phyloP scores from a whole-genome alignment of 2,797 vertebrate genomes.

The Gobionotothen gibberifrons region DNA sequence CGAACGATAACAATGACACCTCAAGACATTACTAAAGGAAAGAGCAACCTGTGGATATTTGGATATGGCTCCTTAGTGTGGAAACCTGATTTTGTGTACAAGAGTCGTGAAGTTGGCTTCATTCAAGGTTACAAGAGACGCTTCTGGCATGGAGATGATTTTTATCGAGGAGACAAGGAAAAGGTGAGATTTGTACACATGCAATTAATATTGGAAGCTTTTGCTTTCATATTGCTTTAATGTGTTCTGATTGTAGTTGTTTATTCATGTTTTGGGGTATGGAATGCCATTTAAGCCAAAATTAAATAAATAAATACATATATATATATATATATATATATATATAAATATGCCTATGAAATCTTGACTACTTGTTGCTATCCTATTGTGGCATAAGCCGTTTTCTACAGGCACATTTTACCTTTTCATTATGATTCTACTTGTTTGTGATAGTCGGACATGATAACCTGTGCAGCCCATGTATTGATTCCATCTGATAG shows the following conservation, averaged over 20 bases:
- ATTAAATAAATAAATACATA: no score
- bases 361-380: no score
- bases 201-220: neutral
- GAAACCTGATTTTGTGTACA: slow-evolving; percentile 92
- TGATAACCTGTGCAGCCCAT: no score
- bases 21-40: slow-evolving; percentile 68
- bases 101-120: slow-evolving; percentile 88
- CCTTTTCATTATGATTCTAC: no score
- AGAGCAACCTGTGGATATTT: slow-evolving; percentile 89
- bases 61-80: slow-evolving; percentile 96
- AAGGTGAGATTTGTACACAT: slow-evolving; percentile 81
- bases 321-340: no score
- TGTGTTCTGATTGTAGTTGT: neutral
- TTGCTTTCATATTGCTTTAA: neutral
- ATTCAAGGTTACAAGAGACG: slow-evolving; percentile 93
- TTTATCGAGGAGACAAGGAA: slow-evolving; percentile 90
- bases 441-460: no score
- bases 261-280: neutral
- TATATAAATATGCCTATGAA: no score
- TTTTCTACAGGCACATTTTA: no score
- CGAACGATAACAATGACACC: slow-evolving; percentile 68
- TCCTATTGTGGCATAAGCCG: no score
- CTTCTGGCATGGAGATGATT: slow-evolving; percentile 97
- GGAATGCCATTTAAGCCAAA: no score
- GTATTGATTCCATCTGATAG: no score